Conservation (phyloP, 2,888 invertebrate species). For the Hypolimnas misippus region DNA sequence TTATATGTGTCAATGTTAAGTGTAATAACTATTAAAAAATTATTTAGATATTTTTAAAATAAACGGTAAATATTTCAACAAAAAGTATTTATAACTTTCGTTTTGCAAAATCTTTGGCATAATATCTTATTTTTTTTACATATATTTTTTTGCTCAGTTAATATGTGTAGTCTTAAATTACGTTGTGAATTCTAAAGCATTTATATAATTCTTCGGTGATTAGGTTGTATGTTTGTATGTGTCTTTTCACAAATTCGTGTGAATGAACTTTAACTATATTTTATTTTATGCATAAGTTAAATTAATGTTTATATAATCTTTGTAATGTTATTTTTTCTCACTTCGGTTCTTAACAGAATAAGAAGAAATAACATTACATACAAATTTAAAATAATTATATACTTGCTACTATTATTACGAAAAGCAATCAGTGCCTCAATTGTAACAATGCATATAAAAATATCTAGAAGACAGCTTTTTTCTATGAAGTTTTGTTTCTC, state of each 20-base stretch:
- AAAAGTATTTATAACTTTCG: background rate
- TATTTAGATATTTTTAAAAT: background rate
- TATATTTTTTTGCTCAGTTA: background rate
- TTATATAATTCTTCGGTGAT: constrained; percentile 4
- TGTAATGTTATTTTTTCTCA: too few relatives aligned
- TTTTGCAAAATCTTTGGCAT: background rate
- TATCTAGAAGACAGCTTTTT: too few relatives aligned
- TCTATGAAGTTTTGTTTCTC: too few relatives aligned
- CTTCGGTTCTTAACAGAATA: too few relatives aligned
- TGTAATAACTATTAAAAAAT: background rate
- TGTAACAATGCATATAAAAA: too few relatives aligned
- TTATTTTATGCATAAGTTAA: too few relatives aligned
- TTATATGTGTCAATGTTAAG: background rate
- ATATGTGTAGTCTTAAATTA: constrained; percentile 5
- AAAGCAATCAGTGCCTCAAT: too few relatives aligned
- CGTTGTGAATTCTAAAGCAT: constrained; percentile 23
- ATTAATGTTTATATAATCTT: too few relatives aligned
- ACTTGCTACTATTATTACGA: too few relatives aligned
- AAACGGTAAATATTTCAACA: background rate
- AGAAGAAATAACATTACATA: too few relatives aligned
- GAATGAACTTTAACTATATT: too few relatives aligned
- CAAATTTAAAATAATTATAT: too few relatives aligned
- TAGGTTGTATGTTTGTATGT: background rate
- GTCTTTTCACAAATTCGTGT: background rate
- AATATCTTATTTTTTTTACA: background rate